These are phyloP conservation scores for Indicator indicator DNA, from an alignment of 2,113 vertebrate genomes.

Conservation along the genomic window DNA sequence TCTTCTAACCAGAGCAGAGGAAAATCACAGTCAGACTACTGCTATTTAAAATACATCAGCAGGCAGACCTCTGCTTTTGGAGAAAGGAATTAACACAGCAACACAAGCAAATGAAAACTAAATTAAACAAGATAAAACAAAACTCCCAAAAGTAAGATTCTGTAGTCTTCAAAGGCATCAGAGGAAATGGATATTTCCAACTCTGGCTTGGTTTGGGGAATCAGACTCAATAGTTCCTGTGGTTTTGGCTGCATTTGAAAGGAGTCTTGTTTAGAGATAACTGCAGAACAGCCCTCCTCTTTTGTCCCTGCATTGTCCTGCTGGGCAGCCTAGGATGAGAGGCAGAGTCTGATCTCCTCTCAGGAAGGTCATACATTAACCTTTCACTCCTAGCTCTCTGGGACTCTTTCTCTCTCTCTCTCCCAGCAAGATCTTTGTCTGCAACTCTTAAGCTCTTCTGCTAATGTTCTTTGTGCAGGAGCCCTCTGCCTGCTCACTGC, in stretches of 20 bases:
- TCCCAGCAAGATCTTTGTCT: not conserved
- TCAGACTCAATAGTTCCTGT: not conserved
- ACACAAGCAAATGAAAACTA: too few species aligned
- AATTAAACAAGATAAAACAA: not conserved
- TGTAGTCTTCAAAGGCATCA: not conserved
- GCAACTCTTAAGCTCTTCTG: not conserved
- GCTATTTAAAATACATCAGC: not conserved
- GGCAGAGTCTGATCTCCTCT: not conserved
- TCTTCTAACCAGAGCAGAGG: not conserved
- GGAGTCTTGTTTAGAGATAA: not conserved
- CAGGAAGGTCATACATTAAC: not conserved
- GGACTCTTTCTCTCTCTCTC: not conserved
- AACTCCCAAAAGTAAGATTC: not conserved
- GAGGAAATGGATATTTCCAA: not conserved
- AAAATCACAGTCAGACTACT: not conserved
- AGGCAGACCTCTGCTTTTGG: not conserved
- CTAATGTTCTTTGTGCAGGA: not conserved
- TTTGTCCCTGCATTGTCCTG: not conserved
- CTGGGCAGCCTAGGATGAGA: not conserved
- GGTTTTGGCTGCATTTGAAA: not conserved
- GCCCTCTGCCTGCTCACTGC: not conserved
- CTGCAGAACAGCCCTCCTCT: not conserved
- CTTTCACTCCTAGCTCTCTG: not conserved
- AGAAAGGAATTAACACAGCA: not conserved
- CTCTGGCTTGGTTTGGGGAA: not conserved